These are phyloP conservation scores for Villa cingulata DNA, from an alignment of 2,888 invertebrate genomes.

Conservation along the genomic window DNA sequence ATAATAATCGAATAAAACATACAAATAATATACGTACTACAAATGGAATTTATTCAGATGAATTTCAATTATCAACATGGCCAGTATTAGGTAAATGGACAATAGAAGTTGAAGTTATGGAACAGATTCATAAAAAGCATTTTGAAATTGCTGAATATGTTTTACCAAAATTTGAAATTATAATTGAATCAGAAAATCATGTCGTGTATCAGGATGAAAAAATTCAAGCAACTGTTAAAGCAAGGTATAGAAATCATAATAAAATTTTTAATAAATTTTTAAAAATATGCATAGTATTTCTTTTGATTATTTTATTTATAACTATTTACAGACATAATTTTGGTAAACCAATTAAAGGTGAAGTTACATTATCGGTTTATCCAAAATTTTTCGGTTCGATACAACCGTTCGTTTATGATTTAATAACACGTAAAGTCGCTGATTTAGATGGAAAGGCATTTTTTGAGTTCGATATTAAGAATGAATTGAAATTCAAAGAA, in stretches of 20 bases:
- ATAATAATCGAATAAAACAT: slow-evolving; percentile 68
- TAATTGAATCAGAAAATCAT: slow-evolving; percentile 67
- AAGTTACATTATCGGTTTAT: slow-evolving; percentile 72
- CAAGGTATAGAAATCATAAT: slow-evolving; percentile 63
- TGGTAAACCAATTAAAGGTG: slow-evolving; percentile 77
- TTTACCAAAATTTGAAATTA: slow-evolving; percentile 84
- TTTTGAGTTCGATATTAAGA: slow-evolving; percentile 63
- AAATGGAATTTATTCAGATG: slow-evolving; percentile 62
- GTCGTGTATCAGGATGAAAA: slow-evolving; percentile 67
- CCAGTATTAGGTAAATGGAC: slow-evolving; percentile 84
- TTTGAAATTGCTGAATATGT: slow-evolving; percentile 78
- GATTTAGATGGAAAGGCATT: slow-evolving; percentile 49
- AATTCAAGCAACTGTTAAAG: slow-evolving; percentile 62
- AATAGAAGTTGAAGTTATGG: slow-evolving; percentile 52
- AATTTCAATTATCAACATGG: slow-evolving; percentile 61
- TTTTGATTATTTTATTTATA: too few species aligned
- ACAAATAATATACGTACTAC: slow-evolving; percentile 53
- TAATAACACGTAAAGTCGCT: slow-evolving; percentile 54
- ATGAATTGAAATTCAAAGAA: slow-evolving; percentile 71
- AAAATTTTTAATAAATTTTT: too few species aligned
- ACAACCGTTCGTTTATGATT: slow-evolving; percentile 32
- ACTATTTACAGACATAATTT: slow-evolving; percentile 24
- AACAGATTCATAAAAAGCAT: slow-evolving; percentile 30
- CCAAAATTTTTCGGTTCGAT: slow-evolving; percentile 50
- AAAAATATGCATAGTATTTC: too few species aligned